Conservation (phyloP, 1,140 invertebrate species). For the Rhopalosiphum maidis region DNA sequence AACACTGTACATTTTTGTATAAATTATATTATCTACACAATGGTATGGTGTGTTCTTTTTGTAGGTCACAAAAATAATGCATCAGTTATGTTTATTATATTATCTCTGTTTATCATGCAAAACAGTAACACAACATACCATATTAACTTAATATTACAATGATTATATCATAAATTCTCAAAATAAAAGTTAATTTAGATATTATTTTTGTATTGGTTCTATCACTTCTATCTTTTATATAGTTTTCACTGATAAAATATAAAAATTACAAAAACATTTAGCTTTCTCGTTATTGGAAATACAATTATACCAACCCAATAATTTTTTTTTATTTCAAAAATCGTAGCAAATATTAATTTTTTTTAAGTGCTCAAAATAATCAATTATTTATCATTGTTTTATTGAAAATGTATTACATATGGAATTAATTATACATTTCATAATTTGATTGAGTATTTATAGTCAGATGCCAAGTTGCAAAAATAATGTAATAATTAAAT, state of each 20-base stretch:
- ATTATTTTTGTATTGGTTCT: background rate
- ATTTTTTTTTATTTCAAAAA: background rate
- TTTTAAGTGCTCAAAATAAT: background rate
- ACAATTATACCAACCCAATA: background rate
- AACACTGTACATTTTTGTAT: background rate
- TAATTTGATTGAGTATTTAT: background rate
- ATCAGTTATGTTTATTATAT: background rate
- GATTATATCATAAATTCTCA: background rate
- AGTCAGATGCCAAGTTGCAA: too few relatives aligned
- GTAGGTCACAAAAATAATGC: background rate
- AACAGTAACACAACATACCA: background rate
- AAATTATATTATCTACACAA: background rate
- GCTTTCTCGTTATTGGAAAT: background rate
- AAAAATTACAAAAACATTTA: background rate
- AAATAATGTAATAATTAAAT: too few relatives aligned
- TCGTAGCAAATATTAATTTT: background rate
- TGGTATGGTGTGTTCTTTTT: background rate
- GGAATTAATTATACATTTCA: background rate
- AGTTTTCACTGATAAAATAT: background rate
- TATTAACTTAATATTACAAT: background rate
- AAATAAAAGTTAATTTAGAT: background rate
- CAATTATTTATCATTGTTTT: background rate
- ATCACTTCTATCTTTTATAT: background rate
- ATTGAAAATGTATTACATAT: background rate
- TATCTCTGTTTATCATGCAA: background rate